Evolutionary conservation across 2,888 invertebrate species (phyloP).

Genomic region (Amphipoea lucens): DNA sequence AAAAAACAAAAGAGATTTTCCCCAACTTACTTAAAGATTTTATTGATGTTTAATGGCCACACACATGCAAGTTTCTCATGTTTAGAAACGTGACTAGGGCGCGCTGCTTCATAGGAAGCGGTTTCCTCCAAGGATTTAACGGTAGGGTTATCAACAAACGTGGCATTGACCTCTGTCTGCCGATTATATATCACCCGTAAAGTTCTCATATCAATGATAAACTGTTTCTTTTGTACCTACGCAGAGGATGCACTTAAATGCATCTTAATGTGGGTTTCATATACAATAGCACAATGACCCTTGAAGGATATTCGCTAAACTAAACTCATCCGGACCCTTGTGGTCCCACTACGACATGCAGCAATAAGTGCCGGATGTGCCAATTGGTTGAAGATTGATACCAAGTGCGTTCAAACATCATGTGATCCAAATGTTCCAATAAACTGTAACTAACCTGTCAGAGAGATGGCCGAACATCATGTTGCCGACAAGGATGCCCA

Average conservation of each 20-base stretch:
- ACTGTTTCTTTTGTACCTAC: constrained; percentile 34
- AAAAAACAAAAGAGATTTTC: no score
- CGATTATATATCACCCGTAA: constrained; percentile 38
- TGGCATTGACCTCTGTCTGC: constrained; percentile 42
- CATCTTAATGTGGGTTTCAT: constrained; percentile 43
- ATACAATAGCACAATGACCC: constrained; percentile 67
- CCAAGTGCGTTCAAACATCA: constrained; percentile 32
- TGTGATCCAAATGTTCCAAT: constrained; percentile 14
- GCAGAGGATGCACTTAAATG: constrained; percentile 42
- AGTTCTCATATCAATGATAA: constrained; percentile 35
- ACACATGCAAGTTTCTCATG: constrained; percentile 7
- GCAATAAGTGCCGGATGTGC: constrained; percentile 75
- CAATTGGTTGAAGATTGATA: constrained; percentile 76
- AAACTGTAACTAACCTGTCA: constrained; percentile 91
- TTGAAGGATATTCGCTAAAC: constrained; percentile 73
- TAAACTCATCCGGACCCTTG: constrained; percentile 79
- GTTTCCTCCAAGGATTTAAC: constrained; percentile 43
- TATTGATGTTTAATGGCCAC: neutral
- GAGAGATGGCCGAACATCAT: constrained; percentile 93
- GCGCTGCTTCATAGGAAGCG: constrained; percentile 23
- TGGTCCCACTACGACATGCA: constrained; percentile 64
- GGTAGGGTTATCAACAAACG: constrained; percentile 53
- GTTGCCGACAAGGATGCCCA: constrained; percentile 94
- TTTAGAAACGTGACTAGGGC: constrained; percentile 40
- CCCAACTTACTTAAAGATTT: neutral